Base-by-base conservation (phyloP, 2,797 vertebrate genomes). In the Chromis chromis region DNA sequence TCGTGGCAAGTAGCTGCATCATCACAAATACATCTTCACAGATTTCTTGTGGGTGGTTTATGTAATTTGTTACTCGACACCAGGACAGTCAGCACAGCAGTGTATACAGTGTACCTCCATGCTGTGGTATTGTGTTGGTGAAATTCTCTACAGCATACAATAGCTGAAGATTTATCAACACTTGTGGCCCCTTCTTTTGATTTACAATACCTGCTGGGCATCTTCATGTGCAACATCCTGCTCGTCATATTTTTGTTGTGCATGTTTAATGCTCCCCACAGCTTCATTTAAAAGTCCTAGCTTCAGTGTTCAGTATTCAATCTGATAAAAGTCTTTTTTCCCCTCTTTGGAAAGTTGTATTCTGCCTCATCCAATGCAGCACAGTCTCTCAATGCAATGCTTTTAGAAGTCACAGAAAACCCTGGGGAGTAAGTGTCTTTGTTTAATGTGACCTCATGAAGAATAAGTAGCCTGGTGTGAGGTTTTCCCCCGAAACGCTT, bases 11-110 rank as follows among this genome's bases (percentile, higher is more conserved):
- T 69, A 64, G 81, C 81, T 82, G 79, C 71, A 76, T 87, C 83
- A 83, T 90, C 81, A 71, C 83, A 91, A 91, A 87, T 80, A 57
- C 82, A 91, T 88, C 73, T 84, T 83, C 88, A 86, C 88, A 88
- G 82, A 88, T 89, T 90, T 88, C 76, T 86, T 76, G 88, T 92
- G 86, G 86, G 86, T 73, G 86, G 86, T 90, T 91, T 90, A 87
- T 91, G 79, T 87, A 89, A 86, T 87, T 89, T 90, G 63, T 82
- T 90, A 79, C 85, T 78, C 55, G 74, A 83, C 79, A 76, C 77
- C 9, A 25, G 78, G 65, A 74, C 68, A 84, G 66, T 79, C 73
- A 81, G 76, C 74, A 65, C 67, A 83, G 77, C 72, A 74, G 74
- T 76, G 62, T 82, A 78, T 81, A 69, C 33, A 36, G 33, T 36